Evolutionary conservation across 1,140 invertebrate genomes (phyloP).

Genomic region (Harpegnathos saltator): DNA sequence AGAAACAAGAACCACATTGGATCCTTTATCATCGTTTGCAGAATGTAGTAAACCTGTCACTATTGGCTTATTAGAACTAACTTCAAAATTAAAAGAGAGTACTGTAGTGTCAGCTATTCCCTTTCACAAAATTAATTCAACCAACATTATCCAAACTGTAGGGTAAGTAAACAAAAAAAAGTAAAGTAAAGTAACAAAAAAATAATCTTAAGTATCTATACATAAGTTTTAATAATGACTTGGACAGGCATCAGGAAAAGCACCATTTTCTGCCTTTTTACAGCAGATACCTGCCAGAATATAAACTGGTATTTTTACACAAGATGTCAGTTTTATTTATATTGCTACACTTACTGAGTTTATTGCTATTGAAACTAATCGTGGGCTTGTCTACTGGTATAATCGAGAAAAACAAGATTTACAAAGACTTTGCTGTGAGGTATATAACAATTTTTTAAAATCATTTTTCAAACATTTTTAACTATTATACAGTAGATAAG

Average conservation of each 20-base stretch:
- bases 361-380: conserved; percentile 94
- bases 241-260: too few relatives aligned
- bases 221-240: too few relatives aligned
- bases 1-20: conserved; percentile 68
- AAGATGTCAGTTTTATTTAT: conserved; percentile 93
- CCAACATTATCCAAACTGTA: conserved; percentile 81
- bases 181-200: too few relatives aligned
- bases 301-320: conserved; percentile 92
- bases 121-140: conserved; percentile 82
- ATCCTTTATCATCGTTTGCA: conserved; percentile 78
- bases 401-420: conserved; percentile 91
- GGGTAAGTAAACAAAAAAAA: conserved; percentile 76
- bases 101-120: conserved; percentile 82
- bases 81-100: conserved; percentile 83
- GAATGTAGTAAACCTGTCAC: conserved; percentile 83
- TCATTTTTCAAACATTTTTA: background rate
- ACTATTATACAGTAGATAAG: conserved; percentile 92
- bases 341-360: conserved; percentile 93
- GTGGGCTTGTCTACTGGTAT: conserved; percentile 95
- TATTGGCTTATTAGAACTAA: conserved; percentile 80
- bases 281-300: conserved; percentile 92
- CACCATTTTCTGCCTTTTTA: conserved; percentile 91
- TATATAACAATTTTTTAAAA: conserved; percentile 80
- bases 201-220: background rate
- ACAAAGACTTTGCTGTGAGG: conserved; percentile 92